Evolutionary conservation across 1,140 invertebrate species (phyloP), one percentile per base, ranked within the genome.

Genomic region (Nymphalis io): DNA sequence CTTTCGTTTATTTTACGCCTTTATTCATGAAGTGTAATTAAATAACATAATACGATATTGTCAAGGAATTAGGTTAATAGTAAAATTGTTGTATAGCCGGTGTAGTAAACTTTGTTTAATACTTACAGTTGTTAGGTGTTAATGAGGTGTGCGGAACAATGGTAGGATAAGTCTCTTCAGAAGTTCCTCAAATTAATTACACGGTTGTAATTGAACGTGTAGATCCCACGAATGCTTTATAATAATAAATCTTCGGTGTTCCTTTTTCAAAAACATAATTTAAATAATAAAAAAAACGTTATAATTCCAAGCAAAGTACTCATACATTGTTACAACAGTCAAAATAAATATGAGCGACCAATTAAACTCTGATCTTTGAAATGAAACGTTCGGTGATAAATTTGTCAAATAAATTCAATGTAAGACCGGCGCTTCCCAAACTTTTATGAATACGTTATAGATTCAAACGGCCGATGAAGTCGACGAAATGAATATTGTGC

Each of bases 391-490:
- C 51, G 48, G 38, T 44, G 68, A 70, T 60, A 70, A 70, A 70
- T 68, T 68, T 68, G 57, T 64, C 55, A 69, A 67, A 67, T 67
- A 67, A 67, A 67, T 67, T 67, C 57, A 23, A 59, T 38, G 40
- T 57, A 57, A 58, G 33, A n/a, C 42, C 51, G 38, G n/a, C 33
- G 39, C 46, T 27, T 53, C 46, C 20, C 40, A 59, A 69, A 69
- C 60, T 61, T 69, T 69, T 69, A 63, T 59, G 60, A 69, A 61
- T 69, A 63, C 53, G 63, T 69, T 62, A 70, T 51, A 33, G 62
- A 70, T 64, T 67, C 55, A 67, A 59, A 67, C 40, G 68, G n/a
- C 48, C 51, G 57, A 67, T 42, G 64, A 71, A 20, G 63, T 63
- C 64, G 60, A 59, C 53, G 66, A 69, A 66, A 70, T 40, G 55